These are phyloP conservation scores for Peromyscus attwateri DNA, from an alignment of 2,797 vertebrate species.

Conservation along the genomic window DNA sequence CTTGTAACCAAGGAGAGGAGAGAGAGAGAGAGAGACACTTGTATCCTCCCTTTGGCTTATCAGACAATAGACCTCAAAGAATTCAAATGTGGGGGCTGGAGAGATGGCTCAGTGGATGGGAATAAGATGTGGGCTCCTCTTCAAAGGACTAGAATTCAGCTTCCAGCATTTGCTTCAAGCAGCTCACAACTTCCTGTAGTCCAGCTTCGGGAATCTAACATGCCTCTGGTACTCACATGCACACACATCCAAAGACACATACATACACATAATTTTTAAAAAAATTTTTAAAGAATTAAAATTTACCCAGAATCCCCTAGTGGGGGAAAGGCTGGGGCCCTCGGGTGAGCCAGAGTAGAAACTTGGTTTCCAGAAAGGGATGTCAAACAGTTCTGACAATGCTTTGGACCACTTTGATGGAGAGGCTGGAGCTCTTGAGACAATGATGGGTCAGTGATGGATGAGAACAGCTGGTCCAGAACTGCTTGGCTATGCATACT, in stretches of 20 bases:
- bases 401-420: not conserved
- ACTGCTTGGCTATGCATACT: not conserved
- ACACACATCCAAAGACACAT: not conserved
- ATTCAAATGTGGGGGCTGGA: not conserved
- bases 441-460: not conserved
- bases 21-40: not conserved
- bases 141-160: not conserved
- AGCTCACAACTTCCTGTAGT: not conserved
- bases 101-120: not conserved
- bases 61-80: slow-evolving; percentile 4
- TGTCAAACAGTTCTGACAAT: not conserved
- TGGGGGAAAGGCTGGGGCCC: not conserved
- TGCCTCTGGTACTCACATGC: not conserved
- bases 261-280: not conserved
- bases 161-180: not conserved
- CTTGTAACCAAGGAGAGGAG: not conserved
- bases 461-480: too few relatives aligned
- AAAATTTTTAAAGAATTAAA: not conserved
- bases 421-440: not conserved
- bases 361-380: not conserved
- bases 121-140: not conserved
- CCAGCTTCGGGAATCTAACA: not conserved
- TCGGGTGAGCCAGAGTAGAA: not conserved
- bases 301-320: not conserved
- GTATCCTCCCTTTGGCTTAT: not conserved